Conservation (phyloP, 2,797 vertebrate genomes). For the Acipenser transmontanus region DNA sequence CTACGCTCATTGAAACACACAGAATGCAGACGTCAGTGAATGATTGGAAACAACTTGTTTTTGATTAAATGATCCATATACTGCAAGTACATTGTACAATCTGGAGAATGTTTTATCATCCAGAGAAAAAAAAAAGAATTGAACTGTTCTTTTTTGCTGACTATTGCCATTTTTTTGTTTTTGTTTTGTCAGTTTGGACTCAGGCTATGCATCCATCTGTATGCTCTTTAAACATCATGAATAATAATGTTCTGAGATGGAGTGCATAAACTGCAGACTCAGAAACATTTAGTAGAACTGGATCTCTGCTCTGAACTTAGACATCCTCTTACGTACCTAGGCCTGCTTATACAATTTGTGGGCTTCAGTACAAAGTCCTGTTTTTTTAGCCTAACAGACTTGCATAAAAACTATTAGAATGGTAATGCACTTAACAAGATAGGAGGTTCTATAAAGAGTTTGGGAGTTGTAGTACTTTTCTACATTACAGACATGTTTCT, state of each 20-base stretch:
- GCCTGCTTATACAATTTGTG: neutral
- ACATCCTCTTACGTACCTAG: neutral
- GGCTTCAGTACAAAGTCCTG: neutral
- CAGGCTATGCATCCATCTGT: neutral
- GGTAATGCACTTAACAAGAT: neutral
- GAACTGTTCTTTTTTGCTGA: no score
- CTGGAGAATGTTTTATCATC: no score
- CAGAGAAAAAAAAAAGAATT: no score
- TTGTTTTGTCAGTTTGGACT: neutral
- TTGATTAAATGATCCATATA: no score
- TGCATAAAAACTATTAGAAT: neutral
- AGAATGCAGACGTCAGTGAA: no score
- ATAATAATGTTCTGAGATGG: constrained; percentile 1
- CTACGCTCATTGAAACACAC: no score
- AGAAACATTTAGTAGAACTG: neutral
- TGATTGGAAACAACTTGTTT: no score
- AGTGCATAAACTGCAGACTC: neutral
- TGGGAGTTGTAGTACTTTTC: constrained; percentile 1
- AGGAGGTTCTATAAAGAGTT: neutral
- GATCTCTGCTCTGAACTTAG: neutral
- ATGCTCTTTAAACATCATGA: constrained; percentile 1
- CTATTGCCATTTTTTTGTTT: no score
- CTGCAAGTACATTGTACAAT: no score
- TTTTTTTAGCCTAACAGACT: neutral
- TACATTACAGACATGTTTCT: neutral